Conservation (phyloP, 2,888 invertebrate species). For the Cryptus armator region DNA sequence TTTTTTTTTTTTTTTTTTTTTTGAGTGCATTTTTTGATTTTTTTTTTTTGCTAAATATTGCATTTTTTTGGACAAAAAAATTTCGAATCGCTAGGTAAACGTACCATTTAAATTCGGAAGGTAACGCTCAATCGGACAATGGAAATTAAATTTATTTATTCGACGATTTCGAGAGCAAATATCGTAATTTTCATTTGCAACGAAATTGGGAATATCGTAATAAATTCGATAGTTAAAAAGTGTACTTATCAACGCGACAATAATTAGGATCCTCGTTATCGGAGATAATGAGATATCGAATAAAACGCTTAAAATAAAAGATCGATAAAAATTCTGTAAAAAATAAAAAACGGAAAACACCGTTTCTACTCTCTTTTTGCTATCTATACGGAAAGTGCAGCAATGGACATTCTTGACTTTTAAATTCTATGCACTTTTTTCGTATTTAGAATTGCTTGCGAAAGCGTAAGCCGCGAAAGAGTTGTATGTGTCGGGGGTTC, state of each 20-base stretch:
- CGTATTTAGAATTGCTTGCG: constrained; percentile 31
- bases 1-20: too few relatives aligned
- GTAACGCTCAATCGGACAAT: too few relatives aligned
- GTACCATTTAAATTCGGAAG: too few relatives aligned
- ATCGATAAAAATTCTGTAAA: not conserved
- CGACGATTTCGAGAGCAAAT: too few relatives aligned
- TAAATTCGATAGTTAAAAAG: not conserved
- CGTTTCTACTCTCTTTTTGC: not conserved
- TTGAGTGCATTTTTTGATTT: too few relatives aligned
- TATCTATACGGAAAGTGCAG: not conserved
- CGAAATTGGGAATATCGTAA: not conserved
- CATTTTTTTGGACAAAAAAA: too few relatives aligned
- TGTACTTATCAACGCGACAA: not conserved
- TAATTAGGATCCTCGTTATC: not conserved
- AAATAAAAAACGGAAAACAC: not conserved
- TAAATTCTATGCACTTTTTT: not conserved
- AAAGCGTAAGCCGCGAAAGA: constrained; percentile 15
- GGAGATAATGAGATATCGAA: not conserved
- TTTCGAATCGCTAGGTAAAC: too few relatives aligned
- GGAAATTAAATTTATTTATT: too few relatives aligned
- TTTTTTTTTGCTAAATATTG: too few relatives aligned
- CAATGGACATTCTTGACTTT: not conserved
- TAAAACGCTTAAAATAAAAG: not conserved
- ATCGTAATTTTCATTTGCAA: too few relatives aligned
- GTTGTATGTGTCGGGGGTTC: constrained; percentile 29